Evolutionary conservation across 2,888 invertebrate genomes (phyloP), one percentile per base, ranked within the genome.

Genomic region (Gortyna flavago): DNA sequence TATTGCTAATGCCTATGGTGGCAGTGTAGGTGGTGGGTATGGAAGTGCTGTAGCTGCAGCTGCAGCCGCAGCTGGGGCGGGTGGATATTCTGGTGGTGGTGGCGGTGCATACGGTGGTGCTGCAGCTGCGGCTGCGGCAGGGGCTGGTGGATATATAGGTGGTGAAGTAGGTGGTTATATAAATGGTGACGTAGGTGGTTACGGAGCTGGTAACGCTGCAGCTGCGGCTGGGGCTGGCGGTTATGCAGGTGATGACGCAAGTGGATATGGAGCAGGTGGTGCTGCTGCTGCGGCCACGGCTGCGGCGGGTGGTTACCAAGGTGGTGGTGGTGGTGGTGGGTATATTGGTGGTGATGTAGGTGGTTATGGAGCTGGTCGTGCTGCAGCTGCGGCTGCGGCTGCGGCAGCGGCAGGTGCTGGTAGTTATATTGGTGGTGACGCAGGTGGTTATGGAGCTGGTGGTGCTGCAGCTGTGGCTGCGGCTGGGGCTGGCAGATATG

Each of bases 401-500:
- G 61, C 9, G 8, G 61, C 61, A 5, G 61, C 21, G 21, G 61
- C 59, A 13, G 35, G 32, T 13, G 69, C n/a, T 16, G 29, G 41
- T 29, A 41, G 61, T 16, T 29, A 18, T 13, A 41, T 6, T 1
- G 74, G 38, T 5, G 70, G 61, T 25, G 5, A 54, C 1, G 9
- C 0, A 7, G 70, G 41, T 41, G 59, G 35, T 0, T 54, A 44
- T 8, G 32, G 41, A n/a, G 18, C 4, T 9, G 59, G 51, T 8
- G 44, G 44, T 48, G 67, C 66, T 71, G 72, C 38, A 3, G 66
- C 72, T 51, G 21, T 44, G 3, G 44, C 73, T 48, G 44, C 16
- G 2, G n/a, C 41, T 51, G 68, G 7, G 5, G 41, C 21, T 32
- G n/a, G 72, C 0, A 48, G 72, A 7, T 75, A 72, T 6, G 0